Conservation (phyloP, 2,797 vertebrate genomes). For the Hapalemur alaotrensis region DNA sequence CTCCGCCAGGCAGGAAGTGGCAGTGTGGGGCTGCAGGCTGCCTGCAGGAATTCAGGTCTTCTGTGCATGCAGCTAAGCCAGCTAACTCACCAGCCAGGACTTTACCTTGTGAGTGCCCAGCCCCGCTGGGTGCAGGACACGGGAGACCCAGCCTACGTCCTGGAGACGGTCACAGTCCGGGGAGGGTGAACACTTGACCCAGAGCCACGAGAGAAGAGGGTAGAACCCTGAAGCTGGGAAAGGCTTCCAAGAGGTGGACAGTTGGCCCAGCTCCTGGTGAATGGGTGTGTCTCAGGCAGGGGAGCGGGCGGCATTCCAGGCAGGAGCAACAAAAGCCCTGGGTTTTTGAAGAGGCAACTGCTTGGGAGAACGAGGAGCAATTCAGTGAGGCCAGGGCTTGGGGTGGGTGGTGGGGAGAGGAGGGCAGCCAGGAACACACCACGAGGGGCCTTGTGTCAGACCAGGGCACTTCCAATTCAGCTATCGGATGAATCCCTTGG, state of each 20-base stretch:
- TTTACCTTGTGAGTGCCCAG: not conserved
- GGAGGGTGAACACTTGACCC: not conserved
- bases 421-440: not conserved
- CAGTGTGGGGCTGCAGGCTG: not conserved
- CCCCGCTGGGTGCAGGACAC: not conserved
- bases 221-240: not conserved
- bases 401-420: rapidly evolving
- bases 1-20: not conserved
- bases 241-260: not conserved
- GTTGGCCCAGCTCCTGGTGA: not conserved
- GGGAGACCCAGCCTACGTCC: not conserved
- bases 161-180: not conserved
- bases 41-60: not conserved
- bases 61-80: not conserved
- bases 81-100: too few relatives aligned
- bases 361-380: not conserved
- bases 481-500: not conserved
- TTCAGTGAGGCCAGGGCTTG: not conserved
- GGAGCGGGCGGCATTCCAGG: rapidly evolving
- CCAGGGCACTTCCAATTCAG: too few relatives aligned
- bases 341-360: not conserved
- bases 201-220: not conserved
- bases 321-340: not conserved
- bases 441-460: not conserved
- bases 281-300: rapidly evolving